phyloP scores from a whole-genome alignment of 2,797 vertebrate genomes.

The Mionectes olivaceus region DNA sequence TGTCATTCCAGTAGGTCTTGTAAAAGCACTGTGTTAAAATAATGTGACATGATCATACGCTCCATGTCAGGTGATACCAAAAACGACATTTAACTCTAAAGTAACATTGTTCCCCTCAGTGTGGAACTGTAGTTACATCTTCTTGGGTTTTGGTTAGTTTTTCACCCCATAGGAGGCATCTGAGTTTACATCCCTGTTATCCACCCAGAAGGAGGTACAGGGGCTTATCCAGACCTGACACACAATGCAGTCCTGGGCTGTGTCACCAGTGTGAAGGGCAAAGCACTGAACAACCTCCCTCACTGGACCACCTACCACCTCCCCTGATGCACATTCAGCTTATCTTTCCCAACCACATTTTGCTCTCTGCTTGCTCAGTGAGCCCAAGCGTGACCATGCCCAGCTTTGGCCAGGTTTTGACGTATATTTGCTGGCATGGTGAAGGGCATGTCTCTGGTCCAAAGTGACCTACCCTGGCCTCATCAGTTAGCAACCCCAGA shows the following conservation, averaged over 20 bases:
- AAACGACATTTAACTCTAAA: neutral
- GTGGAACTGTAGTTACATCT: rapidly evolving
- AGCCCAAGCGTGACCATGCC: neutral
- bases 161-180: neutral
- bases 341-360: constrained; percentile 22
- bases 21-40: neutral
- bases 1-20: neutral
- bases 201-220: neutral
- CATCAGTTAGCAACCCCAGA: neutral
- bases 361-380: neutral
- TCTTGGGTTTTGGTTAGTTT: neutral
- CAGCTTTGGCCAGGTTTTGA: neutral
- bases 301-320: neutral
- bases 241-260: neutral
- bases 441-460: neutral
- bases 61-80: neutral
- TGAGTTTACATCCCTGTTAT: neutral
- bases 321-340: neutral
- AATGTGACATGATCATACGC: neutral
- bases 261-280: neutral
- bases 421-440: neutral
- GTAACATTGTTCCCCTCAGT: neutral
- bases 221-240: neutral
- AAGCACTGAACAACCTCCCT: neutral
- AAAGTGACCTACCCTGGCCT: neutral